Evolutionary conservation across 2,888 invertebrate species (phyloP), one percentile per base, ranked within the genome.

Genomic region (Eupithecia subumbrata): DNA sequence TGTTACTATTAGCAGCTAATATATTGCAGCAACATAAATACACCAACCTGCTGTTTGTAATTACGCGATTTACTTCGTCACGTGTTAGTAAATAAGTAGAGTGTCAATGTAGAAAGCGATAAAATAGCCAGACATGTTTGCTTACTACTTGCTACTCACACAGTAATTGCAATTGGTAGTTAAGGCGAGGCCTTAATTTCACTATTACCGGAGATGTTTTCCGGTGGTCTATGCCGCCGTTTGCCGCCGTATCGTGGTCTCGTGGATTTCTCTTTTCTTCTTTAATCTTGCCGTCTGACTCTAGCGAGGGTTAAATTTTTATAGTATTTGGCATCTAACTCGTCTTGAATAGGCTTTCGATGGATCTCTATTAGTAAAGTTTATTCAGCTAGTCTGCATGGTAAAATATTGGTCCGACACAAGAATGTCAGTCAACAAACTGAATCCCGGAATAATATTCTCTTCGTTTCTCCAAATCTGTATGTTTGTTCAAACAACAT

Each of bases 21-120:
- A 63, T 63, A 30, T 30, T 30, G 30, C 30, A 30, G 30, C 30
- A 30, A 30, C 30, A 30, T 30, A n/a, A n/a, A n/a, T 30, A 30
- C n/a, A n/a, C 4, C 18, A 18, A 34, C 16, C 34, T 64, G 18
- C 18, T 12, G 34, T 18, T n/a, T 64, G 64, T 64, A 64, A 18
- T 63, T 63, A 63, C 30, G 30, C 5, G n/a, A 66, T 34, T 82
- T 84, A 84, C 83, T 82, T 84, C 81, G 77, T 73, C 76, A 60
- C 81, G 84, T 88, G 67, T 68, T 43, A 85, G 85, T 86, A 88
- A 87, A 87, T 86, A 87, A 85, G 85, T 83, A 82, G 75, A 76
- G 71, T 77, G 76, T 80, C 82, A 81, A 83, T 83, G 85, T 90
- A 90, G 90, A 91, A 90, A 91, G 90, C 89, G 85, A 90, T 90